These are phyloP conservation scores for Sialis lutaria DNA, from an alignment of 2,888 invertebrate species.

Conservation along the genomic window DNA sequence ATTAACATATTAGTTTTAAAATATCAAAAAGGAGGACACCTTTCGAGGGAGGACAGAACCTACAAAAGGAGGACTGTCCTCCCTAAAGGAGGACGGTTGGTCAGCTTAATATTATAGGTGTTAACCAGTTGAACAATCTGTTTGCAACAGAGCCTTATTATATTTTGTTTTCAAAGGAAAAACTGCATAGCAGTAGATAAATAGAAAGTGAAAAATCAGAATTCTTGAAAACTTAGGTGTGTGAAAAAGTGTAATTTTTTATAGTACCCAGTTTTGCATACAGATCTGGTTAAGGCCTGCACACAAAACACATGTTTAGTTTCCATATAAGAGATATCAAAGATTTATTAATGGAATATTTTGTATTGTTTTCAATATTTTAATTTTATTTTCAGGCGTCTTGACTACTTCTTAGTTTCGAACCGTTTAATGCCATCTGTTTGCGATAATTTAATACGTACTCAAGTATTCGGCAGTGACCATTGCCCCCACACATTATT, in stretches of 20 bases:
- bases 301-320: not conserved
- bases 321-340: conserved; percentile 1
- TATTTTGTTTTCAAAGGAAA: too few relatives aligned
- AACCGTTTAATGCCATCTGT: conserved; percentile 56
- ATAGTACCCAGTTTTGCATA: not conserved
- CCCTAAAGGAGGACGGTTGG: too few relatives aligned
- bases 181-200: too few relatives aligned
- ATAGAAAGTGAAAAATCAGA: too few relatives aligned
- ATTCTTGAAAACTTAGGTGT: too few relatives aligned
- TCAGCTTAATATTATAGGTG: too few relatives aligned
- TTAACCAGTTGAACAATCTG: too few relatives aligned
- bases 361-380: conserved; percentile 6
- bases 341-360: not conserved
- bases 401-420: conserved; percentile 91
- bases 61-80: too few relatives aligned
- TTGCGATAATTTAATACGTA: conserved; percentile 72
- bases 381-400: conserved; percentile 47
- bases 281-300: not conserved
- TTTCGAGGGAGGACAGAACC: too few relatives aligned
- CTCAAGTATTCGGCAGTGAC: conserved; percentile 78
- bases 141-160: too few relatives aligned
- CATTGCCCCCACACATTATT: conserved; percentile 86
- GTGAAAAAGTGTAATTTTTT: not conserved
- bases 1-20: too few relatives aligned
- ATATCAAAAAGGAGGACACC: too few relatives aligned